Base-by-base conservation (phyloP, 2,113 vertebrate species). In the Brachypodius melanocephalos region DNA sequence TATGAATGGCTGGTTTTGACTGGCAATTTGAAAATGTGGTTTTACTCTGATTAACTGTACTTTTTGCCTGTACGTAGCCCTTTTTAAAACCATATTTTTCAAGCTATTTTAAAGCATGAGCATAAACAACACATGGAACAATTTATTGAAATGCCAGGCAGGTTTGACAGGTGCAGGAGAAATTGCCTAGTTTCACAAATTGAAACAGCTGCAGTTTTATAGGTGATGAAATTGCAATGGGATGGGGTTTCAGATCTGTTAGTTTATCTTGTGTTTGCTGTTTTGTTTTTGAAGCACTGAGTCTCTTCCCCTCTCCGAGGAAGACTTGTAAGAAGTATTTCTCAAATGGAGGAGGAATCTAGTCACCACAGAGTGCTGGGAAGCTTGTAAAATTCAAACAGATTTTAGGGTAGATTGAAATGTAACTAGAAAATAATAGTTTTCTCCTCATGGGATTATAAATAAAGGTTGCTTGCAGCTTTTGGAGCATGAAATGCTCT, bases 111-210 rank as follows among this genome's bases (percentile, higher is more conserved):
- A 87, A 87, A 76, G 49, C n/a, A 49, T 5, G 19, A 96, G 69
- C 62, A 90, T 94, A 96, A 58, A 48, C 43, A 96, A 55, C 86
- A 90, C 40, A 46, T 78, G 87, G 73, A 89, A 81, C 57, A 90
- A 93, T 81, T 87, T 68, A 92, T 85, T 92, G 84, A 82, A 81
- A 90, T 91, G 73, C 49, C 61, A 88, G 81, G 48, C 61, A 93
- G 66, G 94, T 96, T 91, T 89, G 88, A 92, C 89, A 96, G 73
- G 45, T 95, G 75, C 54, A 65, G 62, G 68, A 90, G 76, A 93
- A 95, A 77, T 40, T 52, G 29, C 49, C 89, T 86, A 42, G 48
- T 77, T 68, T 93, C 91, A 82, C 61, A 82, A 66, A 95, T 32
- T 67, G 81, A 62, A 85, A 74, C 73, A 83, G 90, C 83, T 97